A percentile compares a stretch with the other conserved stretches of the same genome.
Conservation (phyloP, 2,888 invertebrate species). For the Erebia palarica region DNA sequence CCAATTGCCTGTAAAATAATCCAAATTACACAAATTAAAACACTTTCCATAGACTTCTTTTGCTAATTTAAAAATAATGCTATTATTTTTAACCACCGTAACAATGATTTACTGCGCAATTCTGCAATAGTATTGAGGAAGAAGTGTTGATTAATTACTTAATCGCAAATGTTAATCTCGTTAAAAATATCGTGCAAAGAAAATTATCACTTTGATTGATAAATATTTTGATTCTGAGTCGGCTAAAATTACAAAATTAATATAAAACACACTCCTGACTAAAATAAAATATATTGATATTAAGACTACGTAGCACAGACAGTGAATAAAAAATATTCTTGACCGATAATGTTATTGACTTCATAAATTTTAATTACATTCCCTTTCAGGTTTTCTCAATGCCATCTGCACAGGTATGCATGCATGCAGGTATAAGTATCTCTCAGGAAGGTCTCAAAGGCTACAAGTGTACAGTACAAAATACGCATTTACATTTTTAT, state of each 20-base stretch:
- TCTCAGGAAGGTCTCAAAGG: conserved; percentile 16
- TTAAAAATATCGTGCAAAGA: not conserved
- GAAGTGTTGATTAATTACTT: not conserved
- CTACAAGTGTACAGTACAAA: conserved; percentile 11
- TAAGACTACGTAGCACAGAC: not conserved
- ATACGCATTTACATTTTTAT: conserved; percentile 19
- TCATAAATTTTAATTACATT: conserved; percentile 13
- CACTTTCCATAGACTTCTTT: not conserved
- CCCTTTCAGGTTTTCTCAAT: conserved; percentile 23
- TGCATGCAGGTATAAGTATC: not conserved
- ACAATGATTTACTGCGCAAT: not conserved
- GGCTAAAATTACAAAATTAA: not conserved
- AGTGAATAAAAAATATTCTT: not conserved
- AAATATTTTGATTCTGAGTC: not conserved
- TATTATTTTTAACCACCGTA: not conserved
- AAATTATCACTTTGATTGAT: not conserved
- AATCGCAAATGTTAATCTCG: not conserved
- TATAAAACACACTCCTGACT: not conserved
- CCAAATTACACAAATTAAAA: not conserved
- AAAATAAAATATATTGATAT: not conserved
- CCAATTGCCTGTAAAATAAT: conserved; percentile 27
- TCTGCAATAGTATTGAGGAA: not conserved
- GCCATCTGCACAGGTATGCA: conserved; percentile 11
- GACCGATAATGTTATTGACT: conserved; percentile 6
- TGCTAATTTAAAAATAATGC: not conserved